Percentiles rank a stretch among this genome's conserved stretches.
These are phyloP conservation scores for Gastrophryne carolinensis DNA, from an alignment of 2,797 vertebrate genomes.

Conservation along the genomic window DNA sequence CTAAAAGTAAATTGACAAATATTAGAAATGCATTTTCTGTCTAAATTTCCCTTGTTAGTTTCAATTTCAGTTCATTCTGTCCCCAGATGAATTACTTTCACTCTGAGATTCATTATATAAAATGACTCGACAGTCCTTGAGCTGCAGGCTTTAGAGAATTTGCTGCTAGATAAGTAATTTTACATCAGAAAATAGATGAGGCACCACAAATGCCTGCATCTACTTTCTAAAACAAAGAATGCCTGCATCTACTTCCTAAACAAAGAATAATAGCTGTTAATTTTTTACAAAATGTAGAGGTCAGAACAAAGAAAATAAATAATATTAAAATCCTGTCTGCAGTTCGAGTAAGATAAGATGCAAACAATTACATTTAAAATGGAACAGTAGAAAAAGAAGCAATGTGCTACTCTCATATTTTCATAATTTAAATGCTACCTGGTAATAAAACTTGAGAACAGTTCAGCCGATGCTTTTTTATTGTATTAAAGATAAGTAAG, in stretches of 20 bases:
- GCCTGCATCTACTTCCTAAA: conserved; percentile 44
- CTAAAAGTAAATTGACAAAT: conserved; percentile 42
- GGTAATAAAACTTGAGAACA: not conserved
- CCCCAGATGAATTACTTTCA: conserved; percentile 53
- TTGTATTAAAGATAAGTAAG: not conserved
- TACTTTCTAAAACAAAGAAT: conserved; percentile 47
- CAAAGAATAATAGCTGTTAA: conserved; percentile 39
- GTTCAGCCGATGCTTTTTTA: not conserved
- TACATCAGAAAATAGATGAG: conserved; percentile 51
- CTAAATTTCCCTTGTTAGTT: conserved; percentile 47
- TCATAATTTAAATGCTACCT: conserved; percentile 18
- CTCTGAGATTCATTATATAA: conserved; percentile 50
- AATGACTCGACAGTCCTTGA: conserved; percentile 54
- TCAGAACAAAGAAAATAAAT: conserved; percentile 24
- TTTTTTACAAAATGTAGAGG: conserved; percentile 24
- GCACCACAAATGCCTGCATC: conserved; percentile 36
- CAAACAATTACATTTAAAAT: conserved; percentile 24
- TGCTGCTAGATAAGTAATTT: conserved; percentile 53
- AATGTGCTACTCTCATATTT: conserved; percentile 15
- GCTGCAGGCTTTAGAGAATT: conserved; percentile 41
- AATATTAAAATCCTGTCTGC: not conserved
- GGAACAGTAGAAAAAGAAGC: not conserved
- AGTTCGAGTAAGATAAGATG: conserved; percentile 15
- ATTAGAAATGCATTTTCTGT: conserved; percentile 43
- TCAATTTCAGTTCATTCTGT: conserved; percentile 47